These are phyloP conservation scores for Sebastes trivittatus DNA, from an alignment of 2,797 vertebrate genomes.

Conservation along the genomic window DNA sequence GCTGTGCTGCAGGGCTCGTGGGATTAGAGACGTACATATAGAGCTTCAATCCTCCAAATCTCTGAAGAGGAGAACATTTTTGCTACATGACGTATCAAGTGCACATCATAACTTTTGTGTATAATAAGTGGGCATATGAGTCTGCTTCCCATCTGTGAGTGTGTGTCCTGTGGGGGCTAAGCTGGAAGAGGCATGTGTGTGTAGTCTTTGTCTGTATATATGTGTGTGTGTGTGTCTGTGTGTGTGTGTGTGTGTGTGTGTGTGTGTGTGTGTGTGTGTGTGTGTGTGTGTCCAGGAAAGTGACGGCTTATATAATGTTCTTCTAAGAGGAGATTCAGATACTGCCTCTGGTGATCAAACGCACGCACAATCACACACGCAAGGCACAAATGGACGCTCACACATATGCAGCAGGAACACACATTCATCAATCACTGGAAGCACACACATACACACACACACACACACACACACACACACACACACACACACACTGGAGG, in stretches of 20 bases:
- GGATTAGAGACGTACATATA: constrained; percentile 34
- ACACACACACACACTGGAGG: neutral
- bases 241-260: neutral
- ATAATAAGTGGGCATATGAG: constrained; percentile 13
- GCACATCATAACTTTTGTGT: constrained; percentile 11
- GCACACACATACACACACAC: neutral
- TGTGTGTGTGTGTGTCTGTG: neutral
- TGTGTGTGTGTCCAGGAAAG: neutral
- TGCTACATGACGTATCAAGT: neutral
- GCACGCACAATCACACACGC: neutral
- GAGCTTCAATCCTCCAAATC: constrained; percentile 22
- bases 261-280: neutral
- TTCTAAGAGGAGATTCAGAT: constrained; percentile 33
- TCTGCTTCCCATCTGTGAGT: constrained; percentile 30
- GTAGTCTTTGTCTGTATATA: neutral
- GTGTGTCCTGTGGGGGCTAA: constrained; percentile 22
- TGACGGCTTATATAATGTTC: constrained; percentile 43
- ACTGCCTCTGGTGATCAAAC: constrained; percentile 26
- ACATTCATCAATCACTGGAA: constrained; percentile 38
- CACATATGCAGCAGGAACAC: constrained; percentile 27
- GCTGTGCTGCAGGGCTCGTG: neutral
- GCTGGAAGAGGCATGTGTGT: constrained; percentile 1
- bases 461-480: neutral
- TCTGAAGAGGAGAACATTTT: neutral
- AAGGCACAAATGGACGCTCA: constrained; percentile 5